These are phyloP conservation scores for Xanthorhoe designata DNA, from an alignment of 2,888 invertebrate species.

Conservation along the genomic window DNA sequence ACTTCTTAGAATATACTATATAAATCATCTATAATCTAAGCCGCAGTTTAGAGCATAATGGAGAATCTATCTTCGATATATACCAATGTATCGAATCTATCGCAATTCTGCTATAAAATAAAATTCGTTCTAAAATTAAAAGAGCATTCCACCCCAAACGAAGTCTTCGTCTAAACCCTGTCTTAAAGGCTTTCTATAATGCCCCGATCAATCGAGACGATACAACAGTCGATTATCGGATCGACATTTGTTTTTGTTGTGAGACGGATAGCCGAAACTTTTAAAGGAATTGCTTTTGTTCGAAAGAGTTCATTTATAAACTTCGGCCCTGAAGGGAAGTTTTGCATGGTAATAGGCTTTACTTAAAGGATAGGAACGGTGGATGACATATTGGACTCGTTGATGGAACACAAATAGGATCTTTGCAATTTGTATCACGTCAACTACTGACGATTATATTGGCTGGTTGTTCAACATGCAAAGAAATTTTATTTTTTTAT, in stretches of 20 bases:
- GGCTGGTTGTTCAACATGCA: not conserved
- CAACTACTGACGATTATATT: not conserved
- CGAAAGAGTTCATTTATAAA: slow-evolving; percentile 35
- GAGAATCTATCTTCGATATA: too few species aligned
- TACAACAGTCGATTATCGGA: slow-evolving; percentile 47
- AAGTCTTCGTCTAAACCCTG: slow-evolving; percentile 28
- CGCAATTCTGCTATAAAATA: not conserved
- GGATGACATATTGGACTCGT: not conserved
- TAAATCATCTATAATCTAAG: too few species aligned
- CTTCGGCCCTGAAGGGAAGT: slow-evolving; percentile 7
- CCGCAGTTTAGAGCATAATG: too few species aligned
- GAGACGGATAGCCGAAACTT: slow-evolving; percentile 43
- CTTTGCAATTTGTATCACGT: not conserved
- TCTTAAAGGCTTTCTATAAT: slow-evolving; percentile 41
- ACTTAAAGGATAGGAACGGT: slow-evolving; percentile 3
- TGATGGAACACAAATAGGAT: not conserved
- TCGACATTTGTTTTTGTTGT: slow-evolving; percentile 45
- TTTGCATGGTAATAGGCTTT: slow-evolving; percentile 15
- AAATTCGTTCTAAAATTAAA: not conserved
- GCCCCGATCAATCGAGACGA: slow-evolving; percentile 43
- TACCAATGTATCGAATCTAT: not conserved
- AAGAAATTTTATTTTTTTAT: too few species aligned
- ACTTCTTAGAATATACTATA: too few species aligned
- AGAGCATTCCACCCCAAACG: slow-evolving; percentile 13
- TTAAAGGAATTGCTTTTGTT: slow-evolving; percentile 40